A percentile compares a stretch with the other conserved stretches of the same genome.
These are phyloP conservation scores for Blera fallax DNA, from an alignment of 2,888 invertebrate genomes.

Conservation along the genomic window DNA sequence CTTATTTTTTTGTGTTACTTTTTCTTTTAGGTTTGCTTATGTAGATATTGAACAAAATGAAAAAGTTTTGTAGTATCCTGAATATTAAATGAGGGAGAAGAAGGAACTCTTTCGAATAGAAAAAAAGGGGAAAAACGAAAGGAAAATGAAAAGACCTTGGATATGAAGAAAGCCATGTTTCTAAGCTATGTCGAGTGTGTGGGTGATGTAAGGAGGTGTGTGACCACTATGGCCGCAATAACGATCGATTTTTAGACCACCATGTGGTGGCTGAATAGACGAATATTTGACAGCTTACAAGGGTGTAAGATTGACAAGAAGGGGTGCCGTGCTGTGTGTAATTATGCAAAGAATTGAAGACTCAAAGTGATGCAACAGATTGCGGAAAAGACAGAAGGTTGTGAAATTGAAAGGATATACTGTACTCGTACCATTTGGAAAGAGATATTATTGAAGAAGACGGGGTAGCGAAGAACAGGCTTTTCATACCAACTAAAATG, in stretches of 20 bases:
- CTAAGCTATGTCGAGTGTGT: not conserved
- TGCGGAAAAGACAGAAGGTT: not conserved
- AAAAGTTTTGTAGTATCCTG: constrained; percentile 51
- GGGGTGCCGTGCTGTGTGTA: not conserved
- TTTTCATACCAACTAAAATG: no score
- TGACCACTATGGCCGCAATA: constrained; percentile 28
- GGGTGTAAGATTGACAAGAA: not conserved
- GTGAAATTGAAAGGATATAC: not conserved
- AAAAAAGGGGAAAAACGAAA: not conserved
- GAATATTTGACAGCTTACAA: constrained; percentile 11
- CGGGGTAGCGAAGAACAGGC: no score
- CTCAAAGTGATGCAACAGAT: not conserved
- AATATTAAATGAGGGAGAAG: constrained; percentile 44
- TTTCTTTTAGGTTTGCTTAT: not conserved
- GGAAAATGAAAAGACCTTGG: not conserved
- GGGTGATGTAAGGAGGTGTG: not conserved
- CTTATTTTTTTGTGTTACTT: not conserved
- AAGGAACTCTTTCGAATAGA: constrained; percentile 12
- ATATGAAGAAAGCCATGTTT: not conserved
- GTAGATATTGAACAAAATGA: constrained; percentile 29
- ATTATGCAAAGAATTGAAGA: not conserved
- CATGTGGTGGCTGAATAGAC: constrained; percentile 11
- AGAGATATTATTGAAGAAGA: no score
- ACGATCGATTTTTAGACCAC: constrained; percentile 31
- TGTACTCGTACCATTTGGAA: no score